These are phyloP conservation scores for Rhodeus uyekii DNA, from an alignment of 2,797 vertebrate species.

Conservation along the genomic window DNA sequence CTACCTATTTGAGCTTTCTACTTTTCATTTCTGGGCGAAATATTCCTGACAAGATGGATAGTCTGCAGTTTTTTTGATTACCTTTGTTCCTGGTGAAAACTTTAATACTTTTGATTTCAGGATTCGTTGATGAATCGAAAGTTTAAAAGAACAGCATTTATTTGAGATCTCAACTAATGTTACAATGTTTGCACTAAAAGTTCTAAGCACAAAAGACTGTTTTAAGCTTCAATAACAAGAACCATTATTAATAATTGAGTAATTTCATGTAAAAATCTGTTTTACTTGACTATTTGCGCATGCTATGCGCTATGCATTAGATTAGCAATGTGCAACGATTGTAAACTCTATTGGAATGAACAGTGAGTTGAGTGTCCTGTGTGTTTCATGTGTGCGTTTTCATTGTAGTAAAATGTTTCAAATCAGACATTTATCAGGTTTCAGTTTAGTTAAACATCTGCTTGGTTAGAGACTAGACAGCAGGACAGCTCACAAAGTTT, in stretches of 20 bases:
- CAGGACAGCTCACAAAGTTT: not conserved
- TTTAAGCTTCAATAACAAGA: not conserved
- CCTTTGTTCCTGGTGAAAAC: too few relatives aligned
- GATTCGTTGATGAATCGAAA: not conserved
- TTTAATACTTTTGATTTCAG: not conserved
- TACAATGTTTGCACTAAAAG: not conserved
- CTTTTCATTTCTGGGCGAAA: not conserved
- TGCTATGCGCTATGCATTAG: too few relatives aligned
- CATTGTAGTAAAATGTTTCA: not conserved
- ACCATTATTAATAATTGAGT: not conserved
- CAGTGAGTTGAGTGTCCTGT: not conserved
- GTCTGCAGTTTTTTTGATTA: not conserved
- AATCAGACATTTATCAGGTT: constrained; percentile 3
- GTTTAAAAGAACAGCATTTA: not conserved
- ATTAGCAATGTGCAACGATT: too few relatives aligned
- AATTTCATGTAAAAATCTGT: not conserved
- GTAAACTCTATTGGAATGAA: not conserved
- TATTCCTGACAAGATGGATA: not conserved
- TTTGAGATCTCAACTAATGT: not conserved
- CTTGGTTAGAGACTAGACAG: constrained; percentile 1
- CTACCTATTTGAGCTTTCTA: not conserved
- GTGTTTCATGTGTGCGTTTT: not conserved
- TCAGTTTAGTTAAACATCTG: constrained; percentile 1
- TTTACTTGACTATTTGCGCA: not conserved
- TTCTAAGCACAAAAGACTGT: too few relatives aligned